These are phyloP conservation scores for Sinocyclocheilus anophthalmus DNA, from an alignment of 2,113 vertebrate genomes.

Conservation along the genomic window DNA sequence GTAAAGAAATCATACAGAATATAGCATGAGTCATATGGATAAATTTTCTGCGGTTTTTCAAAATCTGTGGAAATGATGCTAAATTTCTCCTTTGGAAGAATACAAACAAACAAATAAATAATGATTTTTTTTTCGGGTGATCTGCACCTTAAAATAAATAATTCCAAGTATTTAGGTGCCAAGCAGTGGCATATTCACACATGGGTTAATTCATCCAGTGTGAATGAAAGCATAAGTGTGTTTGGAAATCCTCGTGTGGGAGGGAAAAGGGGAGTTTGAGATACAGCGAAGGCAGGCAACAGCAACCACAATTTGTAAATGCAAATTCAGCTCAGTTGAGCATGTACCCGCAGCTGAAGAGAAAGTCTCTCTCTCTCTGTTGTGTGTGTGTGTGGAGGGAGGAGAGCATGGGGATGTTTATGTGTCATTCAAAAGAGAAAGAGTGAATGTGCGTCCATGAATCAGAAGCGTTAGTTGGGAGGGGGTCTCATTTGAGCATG, in stretches of 20 bases:
- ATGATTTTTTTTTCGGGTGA: too few species aligned
- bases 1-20: not conserved
- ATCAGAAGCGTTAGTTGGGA: not conserved
- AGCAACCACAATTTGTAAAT: constrained; percentile 57
- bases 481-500: constrained; percentile 1
- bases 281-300: constrained; percentile 42
- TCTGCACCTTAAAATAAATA: not conserved
- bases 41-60: too few species aligned
- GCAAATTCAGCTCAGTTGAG: constrained; percentile 57
- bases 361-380: constrained; percentile 22
- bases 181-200: not conserved
- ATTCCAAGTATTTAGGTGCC: not conserved
- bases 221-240: constrained; percentile 38
- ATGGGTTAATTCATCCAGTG: not conserved
- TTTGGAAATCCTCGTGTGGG: constrained; percentile 38
- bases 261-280: constrained; percentile 44
- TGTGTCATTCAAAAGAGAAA: not conserved
- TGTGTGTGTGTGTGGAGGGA: constrained; percentile 33
- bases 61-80: too few species aligned
- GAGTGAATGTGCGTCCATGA: not conserved
- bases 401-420: not conserved
- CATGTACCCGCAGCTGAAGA: constrained; percentile 25
- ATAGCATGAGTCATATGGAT: not conserved
- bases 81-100: not conserved
- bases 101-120: too few species aligned